phyloP scores from a whole-genome alignment of 1,140 invertebrate genomes.

The Caenorhabditis brenneri region DNA sequence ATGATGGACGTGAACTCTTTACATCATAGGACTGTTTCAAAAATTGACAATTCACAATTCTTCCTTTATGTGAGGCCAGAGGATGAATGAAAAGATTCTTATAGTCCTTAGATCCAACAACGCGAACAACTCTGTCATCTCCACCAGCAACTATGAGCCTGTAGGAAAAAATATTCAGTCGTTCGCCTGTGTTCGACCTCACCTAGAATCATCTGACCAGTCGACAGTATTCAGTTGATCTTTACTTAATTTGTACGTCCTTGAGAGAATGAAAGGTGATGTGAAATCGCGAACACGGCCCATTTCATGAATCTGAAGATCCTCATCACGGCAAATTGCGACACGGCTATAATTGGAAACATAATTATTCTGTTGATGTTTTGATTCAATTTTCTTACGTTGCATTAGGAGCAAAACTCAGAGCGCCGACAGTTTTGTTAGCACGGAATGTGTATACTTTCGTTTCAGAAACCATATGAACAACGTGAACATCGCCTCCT shows the following conservation, averaged over 20 bases:
- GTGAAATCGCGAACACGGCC: slow-evolving; percentile 81
- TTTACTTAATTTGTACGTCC: slow-evolving; percentile 80
- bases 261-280: slow-evolving; percentile 84
- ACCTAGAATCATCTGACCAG: slow-evolving; percentile 88
- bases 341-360: slow-evolving; percentile 75
- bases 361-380: neutral
- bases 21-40: slow-evolving; percentile 82
- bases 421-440: slow-evolving; percentile 78
- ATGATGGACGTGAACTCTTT: slow-evolving; percentile 30
- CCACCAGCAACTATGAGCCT: slow-evolving; percentile 50
- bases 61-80: slow-evolving; percentile 82
- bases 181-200: slow-evolving; percentile 42
- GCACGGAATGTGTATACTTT: slow-evolving; percentile 85
- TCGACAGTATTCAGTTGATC: slow-evolving; percentile 84
- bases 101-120: slow-evolving; percentile 33
- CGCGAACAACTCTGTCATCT: slow-evolving; percentile 45
- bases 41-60: slow-evolving; percentile 85
- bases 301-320: slow-evolving; percentile 84
- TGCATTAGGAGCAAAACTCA: slow-evolving; percentile 92
- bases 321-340: slow-evolving; percentile 84
- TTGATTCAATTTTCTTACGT: slow-evolving; percentile 72
- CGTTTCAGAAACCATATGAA: slow-evolving; percentile 84
- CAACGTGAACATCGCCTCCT: slow-evolving; percentile 86
- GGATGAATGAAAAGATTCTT: slow-evolving; percentile 76
- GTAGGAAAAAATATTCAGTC: slow-evolving; percentile 3